Base-by-base conservation (phyloP, 2,113 vertebrate genomes). In the Hippocampus zosterae region DNA sequence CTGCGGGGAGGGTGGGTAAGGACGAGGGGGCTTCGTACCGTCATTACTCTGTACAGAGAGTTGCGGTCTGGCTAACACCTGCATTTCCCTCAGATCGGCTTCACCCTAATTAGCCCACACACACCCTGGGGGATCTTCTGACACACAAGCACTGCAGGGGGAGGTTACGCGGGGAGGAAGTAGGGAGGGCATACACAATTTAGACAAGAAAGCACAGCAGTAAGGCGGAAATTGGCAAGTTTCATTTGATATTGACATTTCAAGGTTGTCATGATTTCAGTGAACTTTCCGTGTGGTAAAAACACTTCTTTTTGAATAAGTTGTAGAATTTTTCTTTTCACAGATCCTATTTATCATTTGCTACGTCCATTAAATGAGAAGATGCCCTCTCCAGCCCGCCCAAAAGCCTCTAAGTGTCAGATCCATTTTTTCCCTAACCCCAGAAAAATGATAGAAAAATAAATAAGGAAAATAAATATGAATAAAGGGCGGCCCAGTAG, bases 41-140 rank as follows among this genome's bases (percentile, higher is more conserved):
- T 89, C 87, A 89, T 90, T 90, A 90, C 85, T 89, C 87, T 84
- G 87, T 87, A 85, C 85, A 84, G 84, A 79, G 74, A 86, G 81
- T 80, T 80, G 83, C 72, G 82, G 80, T 85, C 87, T 85, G 81
- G 87, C 85, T 86, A 88, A 90, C 89, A 89, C 89, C 89, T 90
- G 89, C 88, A 88, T 89, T 89, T 88, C 86, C 66, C 76, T 87
- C 85, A 81, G 87, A 91, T 91, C 94, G 92, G 90, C 87, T 91
- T 97, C 94, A 98, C 94, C 94, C 95, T 99, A 98, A 99, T 98
- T 98, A 98, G 95, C 96, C 94, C 93, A 92, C 92, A 91, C 88
- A 92, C 92, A 94, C 96, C 93, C 90, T 55, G 85, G 93, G 33
- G 93, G 95, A 96, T 91, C 19, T 87, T 91, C 90, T 88, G 73